phyloP scores from a whole-genome alignment of 2,113 vertebrate genomes.

The Corynorhinus townsendii region DNA sequence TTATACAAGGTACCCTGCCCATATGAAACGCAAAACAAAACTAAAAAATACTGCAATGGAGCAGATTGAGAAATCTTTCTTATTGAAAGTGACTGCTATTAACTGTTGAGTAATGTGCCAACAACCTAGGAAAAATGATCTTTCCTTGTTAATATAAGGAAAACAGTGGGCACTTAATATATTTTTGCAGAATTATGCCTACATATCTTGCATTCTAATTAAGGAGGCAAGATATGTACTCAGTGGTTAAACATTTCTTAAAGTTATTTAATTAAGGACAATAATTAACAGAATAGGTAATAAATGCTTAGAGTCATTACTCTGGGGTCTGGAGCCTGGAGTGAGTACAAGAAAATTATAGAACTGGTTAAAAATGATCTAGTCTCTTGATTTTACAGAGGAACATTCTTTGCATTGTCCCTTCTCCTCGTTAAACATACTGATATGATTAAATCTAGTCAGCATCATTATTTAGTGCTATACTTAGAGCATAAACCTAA shows the following conservation, averaged over 20 bases:
- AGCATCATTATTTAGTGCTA: not conserved
- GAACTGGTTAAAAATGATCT: not conserved
- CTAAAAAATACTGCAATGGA: not conserved
- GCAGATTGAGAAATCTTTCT: not conserved
- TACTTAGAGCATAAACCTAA: not conserved
- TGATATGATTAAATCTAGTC: not conserved
- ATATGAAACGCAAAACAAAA: not conserved
- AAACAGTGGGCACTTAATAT: conserved; percentile 35
- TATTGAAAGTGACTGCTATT: not conserved
- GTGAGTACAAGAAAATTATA: conserved; percentile 27
- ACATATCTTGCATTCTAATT: conserved; percentile 51
- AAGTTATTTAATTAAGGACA: conserved; percentile 66
- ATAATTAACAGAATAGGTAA: conserved; percentile 61
- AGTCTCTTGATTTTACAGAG: not conserved
- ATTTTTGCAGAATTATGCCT: conserved; percentile 56
- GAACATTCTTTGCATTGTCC: not conserved
- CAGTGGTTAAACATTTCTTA: conserved; percentile 57
- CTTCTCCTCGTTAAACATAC: not conserved
- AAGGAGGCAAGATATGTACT: conserved; percentile 34
- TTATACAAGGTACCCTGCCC: not conserved
- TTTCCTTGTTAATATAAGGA: not conserved
- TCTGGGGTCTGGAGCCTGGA: conserved; percentile 33
- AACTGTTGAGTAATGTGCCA: not conserved
- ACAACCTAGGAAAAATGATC: conserved; percentile 4
- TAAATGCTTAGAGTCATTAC: conserved; percentile 43